Evolutionary conservation across 2,888 invertebrate genomes (phyloP).

Genomic region (Ecdyonurus torrentis): DNA sequence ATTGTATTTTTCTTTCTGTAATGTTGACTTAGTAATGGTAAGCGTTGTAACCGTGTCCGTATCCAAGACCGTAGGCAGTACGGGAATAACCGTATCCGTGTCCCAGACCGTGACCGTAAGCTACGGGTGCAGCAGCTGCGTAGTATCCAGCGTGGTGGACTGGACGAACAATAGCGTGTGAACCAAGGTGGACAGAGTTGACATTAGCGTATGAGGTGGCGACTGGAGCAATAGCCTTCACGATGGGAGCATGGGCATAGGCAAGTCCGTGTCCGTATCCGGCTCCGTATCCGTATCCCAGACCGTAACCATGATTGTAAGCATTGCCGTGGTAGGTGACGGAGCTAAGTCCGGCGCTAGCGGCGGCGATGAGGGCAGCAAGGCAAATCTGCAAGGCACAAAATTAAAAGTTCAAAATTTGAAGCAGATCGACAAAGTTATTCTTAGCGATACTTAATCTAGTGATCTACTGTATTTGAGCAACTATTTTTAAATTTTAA

Average conservation of each 20-base stretch:
- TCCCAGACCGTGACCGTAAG: neutral
- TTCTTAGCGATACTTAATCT: too few relatives aligned
- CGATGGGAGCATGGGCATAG: neutral
- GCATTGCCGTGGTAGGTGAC: neutral
- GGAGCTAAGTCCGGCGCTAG: slow-evolving; percentile 2
- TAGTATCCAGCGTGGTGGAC: too few relatives aligned
- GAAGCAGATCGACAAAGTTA: too few relatives aligned
- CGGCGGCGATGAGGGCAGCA: slow-evolving; percentile 5
- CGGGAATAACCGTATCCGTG: neutral
- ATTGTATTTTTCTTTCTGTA: too few relatives aligned
- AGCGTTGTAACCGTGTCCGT: neutral
- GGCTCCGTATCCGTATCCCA: neutral
- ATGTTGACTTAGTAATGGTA: too few relatives aligned
- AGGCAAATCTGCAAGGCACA: slow-evolving; percentile 1
- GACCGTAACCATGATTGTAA: neutral
- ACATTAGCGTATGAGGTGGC: slow-evolving; percentile 10
- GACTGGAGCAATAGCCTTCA: slow-evolving; percentile 7
- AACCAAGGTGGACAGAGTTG: slow-evolving; percentile 9
- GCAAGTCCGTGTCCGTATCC: slow-evolving; percentile 1
- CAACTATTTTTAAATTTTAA: too few relatives aligned
- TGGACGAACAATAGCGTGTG: slow-evolving; percentile 1
- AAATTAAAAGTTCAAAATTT: too few relatives aligned
- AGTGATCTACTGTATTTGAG: too few relatives aligned
- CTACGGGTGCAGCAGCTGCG: slow-evolving; percentile 7
- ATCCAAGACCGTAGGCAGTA: neutral